Evolutionary conservation across 2,113 vertebrate genomes (phyloP), one percentile per base, ranked within the genome.

Genomic region (Emydocephalus ijimae): DNA sequence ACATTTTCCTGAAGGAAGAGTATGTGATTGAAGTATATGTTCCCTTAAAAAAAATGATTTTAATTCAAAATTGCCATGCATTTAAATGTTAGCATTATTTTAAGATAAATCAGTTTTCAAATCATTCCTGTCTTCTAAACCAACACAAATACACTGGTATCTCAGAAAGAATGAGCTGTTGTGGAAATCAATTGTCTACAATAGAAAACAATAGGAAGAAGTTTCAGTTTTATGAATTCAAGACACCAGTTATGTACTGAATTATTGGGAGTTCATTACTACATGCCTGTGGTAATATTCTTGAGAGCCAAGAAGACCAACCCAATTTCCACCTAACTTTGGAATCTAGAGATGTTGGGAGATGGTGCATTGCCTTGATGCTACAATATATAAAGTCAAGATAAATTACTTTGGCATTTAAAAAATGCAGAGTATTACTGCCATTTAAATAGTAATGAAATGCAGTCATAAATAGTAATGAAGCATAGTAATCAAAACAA

Each of bases 391-490:
- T 54, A 92, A 61, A 34, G 91, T 54, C 14, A 94, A 93, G 55
- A 92, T 34, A 92, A 93, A 54, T 90, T 64, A 8, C 21, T 92
- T 74, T 48, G 29, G 5, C 69, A 81, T 81, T 81, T 81, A 39
- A 39, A 81, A 81, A 81, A 81, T 93, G 45, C 57, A 94, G 34
- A 90, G 91, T 20, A 1, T 39, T 34, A 87, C 23, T 34, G 91
- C 29, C 87, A 61, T 18, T 39, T 85, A 23, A 93, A 89, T 39
- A 95, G 89, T 34, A 94, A 89, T 39, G 89, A 93, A 94, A 93
- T 45, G 92, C 64, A 69, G 29, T 69, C 64, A 69, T 69, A 34
- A 69, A 69, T 69, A 69, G 64, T 34, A 69, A 69, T 34, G 64
- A 69, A 69, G 64, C 29, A 34, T 34, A n/a, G 5, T 69, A 69